These are phyloP conservation scores for Masnerella sp. DNA, from an alignment of 2,888 invertebrate species.

Conservation along the genomic window DNA sequence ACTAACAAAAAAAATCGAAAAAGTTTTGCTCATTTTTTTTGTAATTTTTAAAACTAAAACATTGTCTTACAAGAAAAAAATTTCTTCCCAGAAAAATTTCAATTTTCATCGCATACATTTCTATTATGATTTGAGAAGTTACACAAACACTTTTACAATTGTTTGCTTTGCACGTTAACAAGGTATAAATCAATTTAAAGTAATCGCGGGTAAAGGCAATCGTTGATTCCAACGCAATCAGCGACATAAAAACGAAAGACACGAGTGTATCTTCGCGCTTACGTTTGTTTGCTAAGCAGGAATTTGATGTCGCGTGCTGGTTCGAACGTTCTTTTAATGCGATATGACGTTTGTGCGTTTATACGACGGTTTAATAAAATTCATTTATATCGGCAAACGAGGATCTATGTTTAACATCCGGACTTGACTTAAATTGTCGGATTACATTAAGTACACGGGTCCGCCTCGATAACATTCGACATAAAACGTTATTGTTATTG, in stretches of 20 bases:
- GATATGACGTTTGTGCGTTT: conserved; percentile 7
- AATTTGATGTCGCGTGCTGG: conserved; percentile 12
- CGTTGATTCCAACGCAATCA: not conserved
- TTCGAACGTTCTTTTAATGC: conserved; percentile 11
- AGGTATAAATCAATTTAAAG: too few species aligned
- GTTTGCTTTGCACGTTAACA: too few species aligned
- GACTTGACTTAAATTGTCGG: conserved; percentile 23
- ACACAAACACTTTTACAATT: too few species aligned
- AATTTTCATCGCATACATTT: too few species aligned
- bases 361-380: conserved; percentile 22
- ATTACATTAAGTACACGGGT: conserved; percentile 27
- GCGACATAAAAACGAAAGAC: not conserved
- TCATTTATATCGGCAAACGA: conserved; percentile 25
- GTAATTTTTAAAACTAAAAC: too few species aligned
- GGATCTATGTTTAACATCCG: conserved; percentile 19
- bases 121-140: too few species aligned
- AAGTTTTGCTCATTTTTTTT: too few species aligned
- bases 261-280: not conserved
- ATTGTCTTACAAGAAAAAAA: too few species aligned
- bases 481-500: conserved; percentile 29
- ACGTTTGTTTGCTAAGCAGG: not conserved
- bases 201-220: too few species aligned
- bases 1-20: too few species aligned
- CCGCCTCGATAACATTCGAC: conserved; percentile 17
- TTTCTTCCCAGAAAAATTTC: too few species aligned